A percentile compares a stretch with the other conserved stretches of the same genome.
These are phyloP conservation scores for Vanessa atalanta DNA, from an alignment of 1,140 invertebrate genomes.

Conservation along the genomic window DNA sequence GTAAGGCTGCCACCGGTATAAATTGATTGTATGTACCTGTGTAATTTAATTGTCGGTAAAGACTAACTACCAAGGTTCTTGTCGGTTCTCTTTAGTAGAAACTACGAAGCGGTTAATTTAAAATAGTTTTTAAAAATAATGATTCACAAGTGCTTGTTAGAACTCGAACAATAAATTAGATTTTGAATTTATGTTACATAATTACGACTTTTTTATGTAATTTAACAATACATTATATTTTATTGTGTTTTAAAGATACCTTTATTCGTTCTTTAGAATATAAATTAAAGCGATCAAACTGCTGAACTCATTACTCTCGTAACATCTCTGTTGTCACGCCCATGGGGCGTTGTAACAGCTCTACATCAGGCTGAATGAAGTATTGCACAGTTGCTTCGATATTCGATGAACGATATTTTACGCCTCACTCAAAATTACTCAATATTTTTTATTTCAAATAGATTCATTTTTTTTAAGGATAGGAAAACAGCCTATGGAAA, in stretches of 20 bases:
- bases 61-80: no score
- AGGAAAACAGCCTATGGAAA: no score
- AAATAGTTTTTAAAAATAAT: no score
- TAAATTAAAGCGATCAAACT: conserved; percentile 30
- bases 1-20: no score
- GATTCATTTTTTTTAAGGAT: no score
- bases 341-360: conserved; percentile 9
- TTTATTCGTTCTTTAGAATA: conserved; percentile 16
- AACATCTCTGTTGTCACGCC: conserved; percentile 30
- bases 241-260: background rate
- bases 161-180: no score
- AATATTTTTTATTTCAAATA: background rate
- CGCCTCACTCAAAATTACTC: background rate
- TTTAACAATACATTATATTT: background rate
- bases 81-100: no score
- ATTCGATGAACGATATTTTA: background rate
- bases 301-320: conserved; percentile 33
- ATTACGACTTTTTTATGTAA: background rate
- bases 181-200: background rate
- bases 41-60: no score
- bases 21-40: no score
- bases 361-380: conserved; percentile 1
- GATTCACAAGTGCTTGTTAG: no score
- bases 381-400: conserved; percentile 4
- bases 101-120: no score